Evolutionary conservation across 2,113 vertebrate species (phyloP), one percentile per base, ranked within the genome.

Genomic region (Lipophrys pholis): DNA sequence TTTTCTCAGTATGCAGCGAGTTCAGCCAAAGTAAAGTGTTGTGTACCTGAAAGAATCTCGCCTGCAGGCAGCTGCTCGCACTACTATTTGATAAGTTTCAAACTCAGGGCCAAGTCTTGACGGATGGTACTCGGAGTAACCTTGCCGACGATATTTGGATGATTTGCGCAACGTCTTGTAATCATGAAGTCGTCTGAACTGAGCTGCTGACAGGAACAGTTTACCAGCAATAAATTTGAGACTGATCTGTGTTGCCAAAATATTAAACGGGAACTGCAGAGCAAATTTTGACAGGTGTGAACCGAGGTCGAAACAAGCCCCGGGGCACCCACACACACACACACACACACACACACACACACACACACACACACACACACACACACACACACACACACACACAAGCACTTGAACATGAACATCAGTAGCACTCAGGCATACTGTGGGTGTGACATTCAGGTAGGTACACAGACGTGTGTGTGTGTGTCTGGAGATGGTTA

Each of bases 11-110:
- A 65, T 58, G 67, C 71, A 68, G 40, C 5, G 3, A 42, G 53
- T 69, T 73, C 54, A 71, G 59, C 55, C 61, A 63, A 74, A 89
- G 67, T 65, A 90, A 49, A 67, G 55, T 61, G 69, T 71, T 71
- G 61, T 76, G 63, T 43, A 69, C 80, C 70, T 66, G 38, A 60
- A 72, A 63, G 63, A 61, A 76, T 78, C 80, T 74, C 53, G 54
- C 43, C 76, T 80, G 48, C 65, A 82, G 66, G 56, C 65, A 71
- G 51, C 63, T 45, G 15, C 75, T 58, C 54, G 71, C 54, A 11
- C 11, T 72, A 56, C 59, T 71, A 4, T 78, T 72, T 63, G 79
- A 77, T 49, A 45, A 48, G 43, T 64, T 17, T 81, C 17, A 75
- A 61, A 76, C 57, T 69, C 70, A 21, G 42, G 14, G 21, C 67